Conservation (phyloP, 2,113 vertebrate genomes). For the Ictalurus punctatus region DNA sequence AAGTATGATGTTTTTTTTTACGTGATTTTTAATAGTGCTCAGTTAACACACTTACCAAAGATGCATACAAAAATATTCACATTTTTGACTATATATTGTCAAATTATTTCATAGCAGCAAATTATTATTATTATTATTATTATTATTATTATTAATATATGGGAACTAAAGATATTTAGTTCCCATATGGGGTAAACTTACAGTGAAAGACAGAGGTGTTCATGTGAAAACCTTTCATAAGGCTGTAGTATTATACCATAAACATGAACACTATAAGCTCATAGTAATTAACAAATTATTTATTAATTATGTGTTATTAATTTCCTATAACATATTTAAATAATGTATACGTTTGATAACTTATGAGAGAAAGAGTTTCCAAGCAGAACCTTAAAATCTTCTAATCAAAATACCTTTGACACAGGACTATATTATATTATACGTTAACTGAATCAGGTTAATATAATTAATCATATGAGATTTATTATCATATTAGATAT, state of each 20-base stretch:
- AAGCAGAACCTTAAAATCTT: neutral
- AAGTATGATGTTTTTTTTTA: neutral
- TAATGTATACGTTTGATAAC: neutral
- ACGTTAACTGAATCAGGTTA: neutral
- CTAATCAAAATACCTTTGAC: neutral
- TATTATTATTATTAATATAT: too few species aligned
- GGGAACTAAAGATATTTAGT: neutral
- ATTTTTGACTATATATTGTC: too few species aligned
- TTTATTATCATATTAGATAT: neutral
- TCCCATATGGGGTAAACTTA: neutral
- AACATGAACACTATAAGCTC: neutral
- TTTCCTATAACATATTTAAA: neutral
- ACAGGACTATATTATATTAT: neutral
- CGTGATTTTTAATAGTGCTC: neutral
- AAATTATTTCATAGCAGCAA: too few species aligned
- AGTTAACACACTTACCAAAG: too few species aligned
- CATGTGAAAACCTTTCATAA: neutral
- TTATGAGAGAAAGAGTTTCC: neutral
- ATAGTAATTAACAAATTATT: neutral
- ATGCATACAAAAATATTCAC: neutral
- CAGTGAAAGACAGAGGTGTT: neutral
- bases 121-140: too few species aligned
- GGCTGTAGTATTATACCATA: neutral
- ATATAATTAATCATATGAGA: neutral
- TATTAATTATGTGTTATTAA: neutral